Base-by-base conservation (phyloP, 1,140 invertebrate species). In the Venustaconcha ellipsiformis region DNA sequence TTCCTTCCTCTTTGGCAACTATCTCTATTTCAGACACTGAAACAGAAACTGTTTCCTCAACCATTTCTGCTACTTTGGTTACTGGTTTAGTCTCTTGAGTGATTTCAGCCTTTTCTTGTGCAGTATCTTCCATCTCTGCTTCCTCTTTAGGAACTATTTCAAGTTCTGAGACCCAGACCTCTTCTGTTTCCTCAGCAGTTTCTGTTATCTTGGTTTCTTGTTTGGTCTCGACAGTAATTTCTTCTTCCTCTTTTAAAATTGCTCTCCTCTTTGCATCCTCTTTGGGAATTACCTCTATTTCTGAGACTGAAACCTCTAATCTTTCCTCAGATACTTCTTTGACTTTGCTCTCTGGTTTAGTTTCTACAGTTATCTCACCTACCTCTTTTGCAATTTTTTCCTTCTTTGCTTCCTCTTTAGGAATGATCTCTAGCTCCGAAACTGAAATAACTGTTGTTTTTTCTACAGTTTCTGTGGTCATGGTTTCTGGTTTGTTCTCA, bases 291-390 rank as follows among this genome's bases (percentile, higher is more conserved):
- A 26, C 26, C 26, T 26, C 26, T 26, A 26, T 26, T 26, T 26
- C 26, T 26, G 26, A 26, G 26, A 26, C 26, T 26, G 26, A 26
- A 26, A 26, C 26, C 26, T 57, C 59, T 56, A 58, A 20, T 62
- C 74, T 67, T 48, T 58, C 26, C 26, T 26, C 26, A 26, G 26
- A 26, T 1, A 26, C 2, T 60, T 66, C n/a, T 58, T 78, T 70
- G 58, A 66, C 5, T 56, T 80, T 78, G 12, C 71, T 74, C 23
- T 71, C 62, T 30, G 26, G 26, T 30, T 30, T 30, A 30, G 26
- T 30, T 3, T 30, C 26, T 2, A 30, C 26, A 30, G 26, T 30
- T 57, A 76, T 59, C 59, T 72, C 70, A 55, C 23, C 60, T 23
- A 17, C 20, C 20, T 75, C 64, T 60, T 68, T 67, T 68, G 66